Evolutionary conservation across 2,888 invertebrate species (phyloP), one percentile per base, ranked within the genome.

Genomic region (Drosophila colorata): DNA sequence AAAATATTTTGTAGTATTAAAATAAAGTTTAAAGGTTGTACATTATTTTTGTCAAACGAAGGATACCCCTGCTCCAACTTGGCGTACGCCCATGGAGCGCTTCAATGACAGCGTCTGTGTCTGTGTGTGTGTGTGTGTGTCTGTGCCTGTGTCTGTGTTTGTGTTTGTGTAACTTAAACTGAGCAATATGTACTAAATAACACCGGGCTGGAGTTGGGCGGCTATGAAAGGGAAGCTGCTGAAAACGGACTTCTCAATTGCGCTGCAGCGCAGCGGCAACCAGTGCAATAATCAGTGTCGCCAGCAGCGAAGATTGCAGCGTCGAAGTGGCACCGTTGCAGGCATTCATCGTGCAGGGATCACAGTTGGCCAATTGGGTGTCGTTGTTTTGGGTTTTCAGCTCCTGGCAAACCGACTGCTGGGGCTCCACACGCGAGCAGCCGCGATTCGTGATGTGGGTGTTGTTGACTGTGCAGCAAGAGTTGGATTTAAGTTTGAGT

Each of bases 281-380:
- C 3, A 86, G 28, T 28, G 74, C 85, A 18, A 91, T 1, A 5
- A 90, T n/a, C 5, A 91, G 11, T 4, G 87, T 40, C 18, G 82
- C 77, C 49, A 82, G 66, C 37, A 90, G n/a, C 40, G 91, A 89
- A 5, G 87, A 78, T 40, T 79, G 78, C 18, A 91, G 25, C 52
- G 86, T 16, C 2, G 88, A 72, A 23, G 87, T 76, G 64, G 86
- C 88, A 38, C 91, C 84, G 56, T 92, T 91, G 74, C 91, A 91
- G 31, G 69, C 80, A 47, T 78, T 81, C 74, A 80, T 87, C 33
- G 78, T 72, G 78, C 91, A 91, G 31, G 89, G 78, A 57, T 76
- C 59, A 33, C 91, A 91, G 37, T 81, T 80, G 53, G 55, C 60
- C 9, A 87, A 4, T 16, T 72, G 53, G 0, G 59, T 67, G 6